Conservation (phyloP, 2,797 vertebrate genomes). For the Botia almorhae region DNA sequence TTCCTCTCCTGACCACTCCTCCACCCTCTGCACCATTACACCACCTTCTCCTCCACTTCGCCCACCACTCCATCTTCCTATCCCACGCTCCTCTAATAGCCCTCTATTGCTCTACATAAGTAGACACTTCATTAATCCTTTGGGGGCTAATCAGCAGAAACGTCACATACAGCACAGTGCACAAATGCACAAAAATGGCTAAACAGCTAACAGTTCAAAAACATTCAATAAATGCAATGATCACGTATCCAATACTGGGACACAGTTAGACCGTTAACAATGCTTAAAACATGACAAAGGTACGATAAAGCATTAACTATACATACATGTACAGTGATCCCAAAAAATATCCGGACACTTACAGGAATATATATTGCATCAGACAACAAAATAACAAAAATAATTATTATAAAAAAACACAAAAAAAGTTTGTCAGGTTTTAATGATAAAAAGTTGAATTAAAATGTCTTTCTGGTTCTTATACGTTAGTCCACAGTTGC, state of each 20-base stretch:
- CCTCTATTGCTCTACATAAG: not conserved
- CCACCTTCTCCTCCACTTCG: not conserved
- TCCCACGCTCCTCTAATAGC: constrained; percentile 31
- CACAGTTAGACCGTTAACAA: not conserved
- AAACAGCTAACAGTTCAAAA: constrained; percentile 11
- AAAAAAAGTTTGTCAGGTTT: no score
- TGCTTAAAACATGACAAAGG: not conserved
- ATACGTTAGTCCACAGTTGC: not conserved
- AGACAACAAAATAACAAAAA: no score
- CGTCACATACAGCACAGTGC: not conserved
- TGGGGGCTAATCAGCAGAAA: not conserved
- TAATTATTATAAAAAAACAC: no score
- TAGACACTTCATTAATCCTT: not conserved
- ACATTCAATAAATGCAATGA: not conserved
- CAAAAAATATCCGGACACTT: no score
- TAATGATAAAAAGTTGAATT: no score
- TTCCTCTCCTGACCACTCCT: no score
- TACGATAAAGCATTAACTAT: not conserved
- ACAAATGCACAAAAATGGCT: not conserved
- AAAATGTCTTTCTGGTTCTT: no score
- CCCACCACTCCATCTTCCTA: not conserved
- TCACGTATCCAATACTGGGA: no score
- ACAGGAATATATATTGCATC: no score
- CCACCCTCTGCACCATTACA: constrained; percentile 5
- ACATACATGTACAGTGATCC: not conserved